These are phyloP conservation scores for Gibbula magus DNA, from an alignment of 2,888 invertebrate species.

Conservation along the genomic window DNA sequence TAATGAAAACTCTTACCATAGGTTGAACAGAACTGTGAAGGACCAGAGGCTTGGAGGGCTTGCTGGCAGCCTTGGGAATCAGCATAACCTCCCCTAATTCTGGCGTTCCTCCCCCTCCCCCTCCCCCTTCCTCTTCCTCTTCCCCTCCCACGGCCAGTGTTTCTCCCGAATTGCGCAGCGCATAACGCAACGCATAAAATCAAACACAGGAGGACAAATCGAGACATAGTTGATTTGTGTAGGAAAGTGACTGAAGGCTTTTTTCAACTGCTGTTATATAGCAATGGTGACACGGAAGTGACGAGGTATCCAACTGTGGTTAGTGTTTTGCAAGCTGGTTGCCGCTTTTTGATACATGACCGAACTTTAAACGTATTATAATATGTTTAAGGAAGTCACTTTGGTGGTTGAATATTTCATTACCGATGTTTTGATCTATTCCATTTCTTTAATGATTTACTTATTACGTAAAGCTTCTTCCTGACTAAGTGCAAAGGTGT, in stretches of 20 bases:
- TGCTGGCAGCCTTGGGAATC: neutral
- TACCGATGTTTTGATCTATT: too few species aligned
- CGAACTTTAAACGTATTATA: too few species aligned
- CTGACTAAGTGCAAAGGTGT: too few species aligned
- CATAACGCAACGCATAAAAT: neutral
- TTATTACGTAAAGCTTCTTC: too few species aligned
- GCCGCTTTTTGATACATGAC: too few species aligned
- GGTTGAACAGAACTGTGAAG: neutral
- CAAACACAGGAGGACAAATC: neutral
- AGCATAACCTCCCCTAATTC: neutral
- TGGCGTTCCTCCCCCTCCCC: neutral
- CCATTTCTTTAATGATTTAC: too few species aligned
- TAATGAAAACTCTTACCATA: neutral
- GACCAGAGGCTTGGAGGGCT: neutral
- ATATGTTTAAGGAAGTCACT: too few species aligned
- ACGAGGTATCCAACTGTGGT: too few species aligned
- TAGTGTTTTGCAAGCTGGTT: too few species aligned
- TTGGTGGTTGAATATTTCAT: too few species aligned
- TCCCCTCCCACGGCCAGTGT: neutral
- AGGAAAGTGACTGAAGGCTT: too few species aligned
- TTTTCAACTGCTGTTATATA: neutral
- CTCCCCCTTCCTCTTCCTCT: neutral
- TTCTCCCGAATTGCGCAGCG: neutral
- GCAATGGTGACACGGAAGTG: neutral
- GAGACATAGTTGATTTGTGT: neutral